Percentiles rank a stretch among this genome's conserved stretches.
Evolutionary conservation across 1,140 invertebrate species (phyloP).

Genomic region (Teleogryllus occipitalis): DNA sequence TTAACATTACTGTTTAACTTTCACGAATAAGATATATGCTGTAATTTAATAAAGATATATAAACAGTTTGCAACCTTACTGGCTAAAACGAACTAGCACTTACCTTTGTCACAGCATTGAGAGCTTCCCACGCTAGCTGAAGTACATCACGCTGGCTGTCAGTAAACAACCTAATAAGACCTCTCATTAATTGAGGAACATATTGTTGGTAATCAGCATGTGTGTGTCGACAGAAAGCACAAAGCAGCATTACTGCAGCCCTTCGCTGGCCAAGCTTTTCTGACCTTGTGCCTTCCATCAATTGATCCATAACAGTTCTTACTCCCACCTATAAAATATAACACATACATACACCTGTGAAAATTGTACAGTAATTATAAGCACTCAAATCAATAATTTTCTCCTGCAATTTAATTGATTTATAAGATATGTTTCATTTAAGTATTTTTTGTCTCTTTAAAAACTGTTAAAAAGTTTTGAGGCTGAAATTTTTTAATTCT

Average conservation of each 20-base stretch:
- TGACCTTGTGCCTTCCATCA: constrained; percentile 70
- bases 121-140: constrained; percentile 78
- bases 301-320: constrained; percentile 78
- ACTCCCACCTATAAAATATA: constrained; percentile 49
- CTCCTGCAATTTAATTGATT: no score
- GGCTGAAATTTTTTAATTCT: no score
- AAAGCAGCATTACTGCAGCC: constrained; percentile 78
- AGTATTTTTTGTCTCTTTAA: no score
- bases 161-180: constrained; percentile 77
- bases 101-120: constrained; percentile 82
- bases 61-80: neutral
- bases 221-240: constrained; percentile 81
- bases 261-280: constrained; percentile 50
- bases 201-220: constrained; percentile 78
- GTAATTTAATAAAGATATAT: neutral
- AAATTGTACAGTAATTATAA: no score
- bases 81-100: neutral
- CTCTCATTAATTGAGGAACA: constrained; percentile 78
- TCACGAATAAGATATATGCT: constrained; percentile 3
- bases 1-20: neutral
- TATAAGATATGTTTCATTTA: no score
- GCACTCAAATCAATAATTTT: no score
- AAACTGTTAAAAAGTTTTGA: no score
- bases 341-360: no score
- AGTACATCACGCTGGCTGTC: constrained; percentile 73